phyloP scores from a whole-genome alignment of 2,797 vertebrate species.

The Leptoclinus maculatus region DNA sequence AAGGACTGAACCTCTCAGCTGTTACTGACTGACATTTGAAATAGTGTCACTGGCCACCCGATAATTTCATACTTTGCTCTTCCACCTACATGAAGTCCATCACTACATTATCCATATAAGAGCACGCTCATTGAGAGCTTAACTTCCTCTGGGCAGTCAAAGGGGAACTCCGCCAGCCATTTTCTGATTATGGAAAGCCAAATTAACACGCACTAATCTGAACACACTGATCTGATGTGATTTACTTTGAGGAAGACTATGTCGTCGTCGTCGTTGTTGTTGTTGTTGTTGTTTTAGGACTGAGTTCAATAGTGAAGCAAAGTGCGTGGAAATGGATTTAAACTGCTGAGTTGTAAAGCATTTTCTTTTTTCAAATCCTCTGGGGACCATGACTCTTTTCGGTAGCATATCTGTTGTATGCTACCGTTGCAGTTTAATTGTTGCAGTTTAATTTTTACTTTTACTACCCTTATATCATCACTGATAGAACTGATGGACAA shows the following conservation, averaged over 20 bases:
- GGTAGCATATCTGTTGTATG: neutral
- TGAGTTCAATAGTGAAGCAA: neutral
- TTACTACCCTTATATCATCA: no score
- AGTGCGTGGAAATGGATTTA: neutral
- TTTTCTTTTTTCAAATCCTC: neutral
- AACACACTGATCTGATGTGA: neutral
- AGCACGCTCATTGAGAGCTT: neutral
- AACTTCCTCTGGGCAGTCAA: neutral
- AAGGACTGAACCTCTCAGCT: neutral
- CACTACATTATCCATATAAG: neutral
- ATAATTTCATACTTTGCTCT: neutral
- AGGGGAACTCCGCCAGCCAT: neutral
- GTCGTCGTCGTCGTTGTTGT: no score
- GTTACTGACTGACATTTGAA: neutral
- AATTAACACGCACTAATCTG: neutral
- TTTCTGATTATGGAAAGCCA: conserved; percentile 1
- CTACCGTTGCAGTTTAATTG: no score
- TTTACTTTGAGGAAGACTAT: neutral
- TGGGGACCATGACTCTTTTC: neutral
- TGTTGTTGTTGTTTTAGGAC: neutral
- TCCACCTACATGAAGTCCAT: neutral
- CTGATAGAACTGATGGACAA: no score
- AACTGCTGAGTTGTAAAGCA: neutral
- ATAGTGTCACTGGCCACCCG: neutral
- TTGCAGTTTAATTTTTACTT: no score